Evolutionary conservation across 2,888 invertebrate genomes (phyloP).

Genomic region (Drosophila siamana): DNA sequence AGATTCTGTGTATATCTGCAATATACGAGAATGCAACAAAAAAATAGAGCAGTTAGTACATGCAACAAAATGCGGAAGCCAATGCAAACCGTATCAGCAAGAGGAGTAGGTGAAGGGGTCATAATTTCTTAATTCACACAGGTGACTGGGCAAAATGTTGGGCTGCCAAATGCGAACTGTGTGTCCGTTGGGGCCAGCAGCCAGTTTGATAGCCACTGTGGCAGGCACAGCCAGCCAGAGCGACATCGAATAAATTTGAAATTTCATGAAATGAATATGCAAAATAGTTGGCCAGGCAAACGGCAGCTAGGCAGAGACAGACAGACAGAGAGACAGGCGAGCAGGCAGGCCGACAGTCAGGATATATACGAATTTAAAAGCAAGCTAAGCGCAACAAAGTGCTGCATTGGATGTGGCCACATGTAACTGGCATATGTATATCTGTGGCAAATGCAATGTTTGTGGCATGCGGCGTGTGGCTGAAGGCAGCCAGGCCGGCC

Average conservation of each 20-base stretch:
- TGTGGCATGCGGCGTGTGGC: constrained; percentile 17
- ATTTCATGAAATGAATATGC: constrained; percentile 76
- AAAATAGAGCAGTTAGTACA: constrained; percentile 14
- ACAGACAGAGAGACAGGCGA: background rate
- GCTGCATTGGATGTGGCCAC: constrained; percentile 30
- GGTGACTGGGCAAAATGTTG: constrained; percentile 42
- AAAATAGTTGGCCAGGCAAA: constrained; percentile 60
- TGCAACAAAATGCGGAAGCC: constrained; percentile 2
- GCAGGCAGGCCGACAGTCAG: constrained; percentile 1
- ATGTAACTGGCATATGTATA: constrained; percentile 37
- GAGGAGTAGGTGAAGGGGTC: background rate
- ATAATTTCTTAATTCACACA: constrained; percentile 55
- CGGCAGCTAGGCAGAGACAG: background rate
- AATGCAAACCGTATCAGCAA: constrained; percentile 9
- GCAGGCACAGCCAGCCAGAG: constrained; percentile 15
- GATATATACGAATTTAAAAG: constrained; percentile 39
- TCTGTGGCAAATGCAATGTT: constrained; percentile 18
- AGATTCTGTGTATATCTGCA: constrained; percentile 76
- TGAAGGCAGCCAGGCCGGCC: constrained; percentile 12
- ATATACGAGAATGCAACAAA: constrained; percentile 4
- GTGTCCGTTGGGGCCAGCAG: background rate
- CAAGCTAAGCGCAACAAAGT: constrained; percentile 49
- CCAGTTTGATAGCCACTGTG: constrained; percentile 20
- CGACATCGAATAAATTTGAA: constrained; percentile 74
- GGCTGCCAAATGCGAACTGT: constrained; percentile 10